Base-by-base conservation (phyloP, 2,888 invertebrate species). In the Gasteruption jaculator region DNA sequence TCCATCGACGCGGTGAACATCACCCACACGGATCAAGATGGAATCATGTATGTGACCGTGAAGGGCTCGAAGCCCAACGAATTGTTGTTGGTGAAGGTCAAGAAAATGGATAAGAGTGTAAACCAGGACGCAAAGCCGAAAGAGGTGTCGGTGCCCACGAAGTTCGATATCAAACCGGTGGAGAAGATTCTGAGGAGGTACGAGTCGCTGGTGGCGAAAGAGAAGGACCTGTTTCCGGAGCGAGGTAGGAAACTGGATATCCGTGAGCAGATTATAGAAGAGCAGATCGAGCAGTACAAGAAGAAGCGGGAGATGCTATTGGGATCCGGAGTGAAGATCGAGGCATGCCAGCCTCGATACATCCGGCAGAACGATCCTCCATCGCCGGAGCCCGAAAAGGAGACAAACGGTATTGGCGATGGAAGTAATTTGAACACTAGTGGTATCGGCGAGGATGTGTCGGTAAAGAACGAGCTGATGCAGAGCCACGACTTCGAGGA, bases 221-320 rank as follows among this genome's bases (percentile, higher is more conserved):
- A 65, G 3, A 60, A 60, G 37, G 58, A 61, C 36, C 46, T 56
- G 10, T 56, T 55, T 37, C 38, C 54, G 1, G 60, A 61, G 10
- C 52, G 58, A 10, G 42, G 52, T 5, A 59, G 57, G 32, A 56
- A 58, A 21, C 44, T 53, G 4, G 64, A 63, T 20, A 56, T 48
- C 2, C 51, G 63, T 4, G 65, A 64, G 18, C 64, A 63, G 36
- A 65, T 60, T 39, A 71, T 71, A 24, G 69, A 68, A 16, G 60
- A 69, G 37, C 68, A 71, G 51, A 70, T 71, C 15, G 70, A 71
- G 41, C 61, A 68, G 37, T 70, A 71, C 35, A 69, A 70, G 43
- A 66, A 63, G 37, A 65, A 60, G 25, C 59, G 69, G 7, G 70
- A 67, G 31, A 60, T 68, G 41, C 48, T 71, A 16, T 45, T 71